These are phyloP conservation scores for Orbicella faveolata DNA, from an alignment of 64 coral and sea anemone genomes.

Conservation along the genomic window DNA sequence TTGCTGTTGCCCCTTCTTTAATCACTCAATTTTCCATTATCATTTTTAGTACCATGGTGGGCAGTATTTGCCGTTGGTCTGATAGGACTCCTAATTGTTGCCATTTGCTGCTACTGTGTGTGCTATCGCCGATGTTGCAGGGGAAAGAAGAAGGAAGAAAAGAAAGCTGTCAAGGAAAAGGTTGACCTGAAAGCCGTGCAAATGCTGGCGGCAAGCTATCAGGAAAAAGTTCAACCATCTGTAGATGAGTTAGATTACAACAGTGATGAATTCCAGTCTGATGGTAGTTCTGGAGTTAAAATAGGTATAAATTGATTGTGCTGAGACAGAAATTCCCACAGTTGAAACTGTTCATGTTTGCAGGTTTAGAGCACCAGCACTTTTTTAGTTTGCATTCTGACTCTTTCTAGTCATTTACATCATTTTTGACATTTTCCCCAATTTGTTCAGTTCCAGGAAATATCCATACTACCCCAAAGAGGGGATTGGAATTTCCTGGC, in stretches of 20 bases:
- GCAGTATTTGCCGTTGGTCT: slow-evolving; percentile 55
- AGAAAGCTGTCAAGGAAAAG: slow-evolving; percentile 72
- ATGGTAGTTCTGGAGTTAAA: slow-evolving; percentile 76
- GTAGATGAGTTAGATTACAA: slow-evolving; percentile 97
- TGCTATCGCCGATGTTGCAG: slow-evolving; percentile 80
- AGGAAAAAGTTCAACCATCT: slow-evolving; percentile 97
- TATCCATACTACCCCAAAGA: no score
- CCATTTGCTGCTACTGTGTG: slow-evolving; percentile 66
- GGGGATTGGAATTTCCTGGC: no score
- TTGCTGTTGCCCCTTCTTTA: no score
- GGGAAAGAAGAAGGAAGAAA: slow-evolving; percentile 85
- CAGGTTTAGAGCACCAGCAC: no score
- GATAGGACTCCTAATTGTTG: slow-evolving; percentile 36
- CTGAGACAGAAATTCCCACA: no score
- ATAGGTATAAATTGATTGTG: slow-evolving; percentile 55
- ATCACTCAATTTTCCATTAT: not conserved
- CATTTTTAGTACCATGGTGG: slow-evolving; percentile 78
- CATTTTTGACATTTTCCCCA: no score
- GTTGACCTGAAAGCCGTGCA: slow-evolving; percentile 92
- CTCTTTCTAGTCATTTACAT: no score
- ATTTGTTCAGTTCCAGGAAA: no score
- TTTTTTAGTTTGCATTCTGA: no score
- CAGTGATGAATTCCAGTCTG: slow-evolving; percentile 88
- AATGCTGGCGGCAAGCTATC: slow-evolving; percentile 87
- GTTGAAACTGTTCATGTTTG: no score